Evolutionary conservation across 2,113 vertebrate genomes (phyloP).

Genomic region (Crypturellus undulatus): DNA sequence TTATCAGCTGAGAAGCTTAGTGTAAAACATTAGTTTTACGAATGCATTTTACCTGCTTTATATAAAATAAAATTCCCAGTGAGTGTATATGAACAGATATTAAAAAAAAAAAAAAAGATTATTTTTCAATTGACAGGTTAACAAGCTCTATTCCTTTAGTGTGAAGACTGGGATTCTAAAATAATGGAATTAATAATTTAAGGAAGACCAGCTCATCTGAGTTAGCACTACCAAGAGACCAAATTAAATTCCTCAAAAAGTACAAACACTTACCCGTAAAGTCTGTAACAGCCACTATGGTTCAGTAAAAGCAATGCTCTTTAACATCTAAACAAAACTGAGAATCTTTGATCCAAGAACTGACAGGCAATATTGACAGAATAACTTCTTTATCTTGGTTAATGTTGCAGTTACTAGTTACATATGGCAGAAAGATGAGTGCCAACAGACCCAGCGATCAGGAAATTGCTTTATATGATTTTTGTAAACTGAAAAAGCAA

Average conservation of each 20-base stretch:
- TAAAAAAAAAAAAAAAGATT: background rate
- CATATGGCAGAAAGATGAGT: background rate
- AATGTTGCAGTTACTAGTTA: background rate
- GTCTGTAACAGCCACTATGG: background rate
- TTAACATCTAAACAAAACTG: background rate
- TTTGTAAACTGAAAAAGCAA: background rate
- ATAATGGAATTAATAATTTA: background rate
- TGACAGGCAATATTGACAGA: background rate
- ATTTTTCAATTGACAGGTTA: background rate
- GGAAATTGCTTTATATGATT: background rate
- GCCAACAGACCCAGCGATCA: background rate
- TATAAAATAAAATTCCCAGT: background rate
- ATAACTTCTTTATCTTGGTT: background rate
- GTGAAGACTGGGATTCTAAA: background rate
- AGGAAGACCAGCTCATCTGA: background rate
- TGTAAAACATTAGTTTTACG: background rate
- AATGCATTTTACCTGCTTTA: background rate
- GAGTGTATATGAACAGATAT: background rate
- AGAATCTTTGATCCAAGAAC: background rate
- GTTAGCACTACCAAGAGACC: background rate
- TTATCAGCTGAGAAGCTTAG: background rate
- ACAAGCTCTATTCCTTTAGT: background rate
- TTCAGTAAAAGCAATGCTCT: background rate
- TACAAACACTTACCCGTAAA: background rate
- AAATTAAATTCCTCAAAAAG: background rate